Conservation (phyloP, 1,140 invertebrate species). For the Ips nitidus region DNA sequence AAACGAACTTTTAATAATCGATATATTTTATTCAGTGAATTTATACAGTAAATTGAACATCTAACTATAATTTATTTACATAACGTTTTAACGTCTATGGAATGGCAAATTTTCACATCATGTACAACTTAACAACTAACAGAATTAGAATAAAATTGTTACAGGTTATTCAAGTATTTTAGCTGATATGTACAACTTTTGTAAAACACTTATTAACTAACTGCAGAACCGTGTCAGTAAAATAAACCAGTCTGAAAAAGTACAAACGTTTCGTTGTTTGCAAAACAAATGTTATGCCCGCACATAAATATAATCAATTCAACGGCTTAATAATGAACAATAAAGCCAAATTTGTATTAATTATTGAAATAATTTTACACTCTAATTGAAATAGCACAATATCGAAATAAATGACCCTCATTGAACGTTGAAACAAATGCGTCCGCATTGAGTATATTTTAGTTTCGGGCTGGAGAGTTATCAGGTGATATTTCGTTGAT, state of each 20-base stretch:
- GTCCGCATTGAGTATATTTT: too few species aligned
- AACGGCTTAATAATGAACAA: too few species aligned
- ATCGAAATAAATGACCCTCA: slow-evolving; percentile 2
- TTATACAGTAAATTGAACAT: slow-evolving; percentile 27
- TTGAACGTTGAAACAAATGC: not conserved
- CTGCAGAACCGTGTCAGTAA: too few species aligned
- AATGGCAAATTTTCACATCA: slow-evolving; percentile 35
- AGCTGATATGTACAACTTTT: slow-evolving; percentile 40
- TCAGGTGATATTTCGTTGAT: too few species aligned
- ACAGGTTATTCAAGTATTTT: slow-evolving; percentile 3
- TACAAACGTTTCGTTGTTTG: too few species aligned
- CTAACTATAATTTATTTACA: slow-evolving; percentile 20
- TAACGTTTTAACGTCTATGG: not conserved
- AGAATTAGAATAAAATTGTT: not conserved
- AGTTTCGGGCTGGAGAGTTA: too few species aligned
- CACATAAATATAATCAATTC: too few species aligned
- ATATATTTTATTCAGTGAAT: slow-evolving; percentile 22
- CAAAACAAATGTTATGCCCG: too few species aligned
- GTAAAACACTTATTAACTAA: slow-evolving; percentile 5
- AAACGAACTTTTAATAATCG: slow-evolving; percentile 11
- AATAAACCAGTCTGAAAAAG: too few species aligned
- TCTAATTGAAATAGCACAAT: not conserved
- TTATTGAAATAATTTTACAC: too few species aligned
- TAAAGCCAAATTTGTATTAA: too few species aligned
- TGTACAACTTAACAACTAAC: slow-evolving; percentile 25